Evolutionary conservation across 2,797 vertebrate species (phyloP).

Genomic region (Amphiprion clarkii): DNA sequence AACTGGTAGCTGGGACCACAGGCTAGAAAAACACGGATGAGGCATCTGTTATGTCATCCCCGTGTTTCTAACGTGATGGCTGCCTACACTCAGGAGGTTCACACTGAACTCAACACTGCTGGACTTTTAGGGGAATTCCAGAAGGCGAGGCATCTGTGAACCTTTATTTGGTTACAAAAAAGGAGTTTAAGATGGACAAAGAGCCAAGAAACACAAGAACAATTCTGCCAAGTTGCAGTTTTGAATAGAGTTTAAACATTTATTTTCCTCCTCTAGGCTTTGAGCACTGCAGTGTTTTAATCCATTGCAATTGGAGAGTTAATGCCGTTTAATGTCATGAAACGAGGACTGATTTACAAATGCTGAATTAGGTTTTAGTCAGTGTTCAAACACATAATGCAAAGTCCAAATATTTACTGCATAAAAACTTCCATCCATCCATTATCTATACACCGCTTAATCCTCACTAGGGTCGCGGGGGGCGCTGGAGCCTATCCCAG

Average conservation of each 20-base stretch:
- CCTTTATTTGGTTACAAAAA: not conserved
- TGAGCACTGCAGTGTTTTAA: no score
- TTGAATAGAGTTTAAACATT: not conserved
- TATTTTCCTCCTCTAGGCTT: not conserved
- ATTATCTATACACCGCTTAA: no score
- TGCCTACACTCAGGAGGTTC: not conserved
- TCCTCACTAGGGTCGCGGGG: no score
- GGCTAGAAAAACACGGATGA: not conserved
- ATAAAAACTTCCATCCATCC: no score
- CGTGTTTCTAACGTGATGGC: not conserved
- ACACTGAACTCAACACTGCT: not conserved
- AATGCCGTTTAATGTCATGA: no score
- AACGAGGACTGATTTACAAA: not conserved
- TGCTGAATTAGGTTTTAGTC: not conserved
- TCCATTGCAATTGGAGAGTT: no score
- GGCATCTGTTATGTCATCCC: conserved; percentile 2
- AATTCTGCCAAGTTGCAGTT: not conserved
- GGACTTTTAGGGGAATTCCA: conserved; percentile 50
- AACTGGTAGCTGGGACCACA: conserved; percentile 2
- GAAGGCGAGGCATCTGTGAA: not conserved
- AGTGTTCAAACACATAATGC: no score
- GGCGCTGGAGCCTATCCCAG: no score
- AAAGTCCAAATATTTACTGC: no score
- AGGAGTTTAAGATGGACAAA: not conserved
- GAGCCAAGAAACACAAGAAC: conserved; percentile 5